Base-by-base conservation (phyloP, 2,113 vertebrate species). In the Pygoscelis antarcticus region DNA sequence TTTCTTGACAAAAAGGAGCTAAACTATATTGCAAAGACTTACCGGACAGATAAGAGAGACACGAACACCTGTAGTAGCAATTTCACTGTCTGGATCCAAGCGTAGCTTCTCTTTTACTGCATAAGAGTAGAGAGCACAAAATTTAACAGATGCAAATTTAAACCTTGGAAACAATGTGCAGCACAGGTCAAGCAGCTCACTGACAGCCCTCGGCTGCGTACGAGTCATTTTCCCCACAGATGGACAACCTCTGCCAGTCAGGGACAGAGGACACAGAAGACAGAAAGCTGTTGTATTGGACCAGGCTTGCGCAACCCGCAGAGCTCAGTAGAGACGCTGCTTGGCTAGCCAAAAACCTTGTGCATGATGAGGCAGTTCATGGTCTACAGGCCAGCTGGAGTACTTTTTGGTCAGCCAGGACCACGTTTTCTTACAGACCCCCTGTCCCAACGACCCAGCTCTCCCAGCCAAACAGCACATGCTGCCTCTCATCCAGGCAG, bases 21-120 rank as follows among this genome's bases (percentile, higher is more conserved):
- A 4, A 38, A 5, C 11, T 1, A 7, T 8, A 11, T 22, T 20
- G 32, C 27, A 29, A 23, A 13, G 60, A 98, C 99, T 98, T 98
- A 99, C 99, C 38, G 99, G 99, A 89, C 99, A 99, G 96, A 99
- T 99, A 29, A 99, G 99, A 54, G 99, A 99, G 34, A 99, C 99
- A 20, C 99, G 97, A 51, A 99, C 99, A 2, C 99, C 99, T 0
- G 99, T 99, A 91, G 99, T 99, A 27, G 99, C 99, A 6, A 99
- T 99, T 97, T 99, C 99, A 8, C 99, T 99, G 97, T 99, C 99
- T 0, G 99, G 99, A 91, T 99, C 99, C 95, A 99, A 98, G 29
- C 99, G 99, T 60, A 99, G 97, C 97, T 99, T 99, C 98, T 99
- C 99, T 91, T 99, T 99, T 83, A 99, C 99, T 99, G 97, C 51